A percentile compares a stretch with the other conserved stretches of the same genome.
Conservation (phyloP, 2,797 vertebrate species). For the Leucoraja ocellata region DNA sequence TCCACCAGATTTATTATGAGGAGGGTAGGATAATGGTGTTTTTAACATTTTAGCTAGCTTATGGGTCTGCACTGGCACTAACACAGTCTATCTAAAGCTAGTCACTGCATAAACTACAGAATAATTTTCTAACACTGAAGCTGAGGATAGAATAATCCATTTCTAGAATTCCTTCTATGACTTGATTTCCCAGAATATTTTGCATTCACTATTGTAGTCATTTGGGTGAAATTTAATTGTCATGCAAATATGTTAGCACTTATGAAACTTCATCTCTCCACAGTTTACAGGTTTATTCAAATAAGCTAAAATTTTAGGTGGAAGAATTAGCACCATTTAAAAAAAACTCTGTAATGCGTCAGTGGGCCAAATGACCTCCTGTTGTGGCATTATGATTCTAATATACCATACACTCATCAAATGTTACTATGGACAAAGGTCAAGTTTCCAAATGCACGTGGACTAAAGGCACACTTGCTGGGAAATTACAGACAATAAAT, state of each 20-base stretch:
- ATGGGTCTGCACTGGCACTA: neutral
- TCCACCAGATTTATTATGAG: neutral
- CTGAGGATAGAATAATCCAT: neutral
- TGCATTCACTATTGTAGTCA: neutral
- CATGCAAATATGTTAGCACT: neutral
- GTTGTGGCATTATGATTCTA: neutral
- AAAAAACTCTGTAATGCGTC: neutral
- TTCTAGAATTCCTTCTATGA: neutral
- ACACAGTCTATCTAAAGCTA: neutral
- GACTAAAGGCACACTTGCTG: neutral
- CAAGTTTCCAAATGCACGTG: constrained; percentile 22
- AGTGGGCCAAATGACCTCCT: no score
- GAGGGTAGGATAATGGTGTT: neutral
- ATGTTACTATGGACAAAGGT: neutral
- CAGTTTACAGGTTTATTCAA: constrained; percentile 4
- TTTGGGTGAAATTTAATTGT: neutral
- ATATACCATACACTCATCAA: neutral
- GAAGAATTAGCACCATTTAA: neutral
- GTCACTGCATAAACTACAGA: neutral
- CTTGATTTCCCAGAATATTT: neutral
- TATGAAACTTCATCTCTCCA: neutral
- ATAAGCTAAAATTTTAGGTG: neutral
- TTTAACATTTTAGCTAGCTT: neutral
- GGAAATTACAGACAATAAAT: neutral
- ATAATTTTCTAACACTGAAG: neutral